Base-by-base conservation (phyloP, 2,113 vertebrate genomes). In the Aplodontia rufa region DNA sequence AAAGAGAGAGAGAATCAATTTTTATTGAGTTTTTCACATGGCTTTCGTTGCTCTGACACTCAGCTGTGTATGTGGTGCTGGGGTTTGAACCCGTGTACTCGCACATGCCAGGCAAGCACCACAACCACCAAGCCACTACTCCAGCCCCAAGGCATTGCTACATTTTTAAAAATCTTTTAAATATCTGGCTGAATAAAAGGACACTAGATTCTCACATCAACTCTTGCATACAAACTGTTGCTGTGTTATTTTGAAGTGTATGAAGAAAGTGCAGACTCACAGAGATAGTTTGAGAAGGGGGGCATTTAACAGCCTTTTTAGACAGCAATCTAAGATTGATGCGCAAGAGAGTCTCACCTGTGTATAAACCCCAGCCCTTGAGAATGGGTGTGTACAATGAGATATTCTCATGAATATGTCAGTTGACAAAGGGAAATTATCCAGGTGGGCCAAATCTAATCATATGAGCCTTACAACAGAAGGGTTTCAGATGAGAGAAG, bases 281-380 rank as follows among this genome's bases (percentile, higher is more conserved):
- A 85, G 86, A 42, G 5, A 94, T 55, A 75, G n/a, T 51, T 90
- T 80, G n/a, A 81, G 35, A 87, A 51, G 12, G 40, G 9, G 24
- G 32, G 37, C 87, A 66, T 78, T 96, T 80, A 69, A 62, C 66
- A 88, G 40, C 24, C 11, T 81, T 90, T 93, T 62, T 22, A 69
- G 60, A 22, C 53, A 88, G 45, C 94, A 85, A 92, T 96, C 85
- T 88, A 94, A 90, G n/a, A 85, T 35, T 91, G 76, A 88, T 12
- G 3, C 24, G 32, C 28, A 92, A 89, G 84, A 49, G 26, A 87
- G 49, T 20, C 35, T 76, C 28, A 78, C 42, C 7, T 90, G 32
- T 87, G 3, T n/a, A 64, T 68, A 86, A 74, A 88, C 12, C 51
- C 55, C 7, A 4, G n/a, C 51, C 49, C 94, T 72, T 81, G n/a